Evolutionary conservation across 2,113 vertebrate species (phyloP).

Genomic region (Catharus fuscescens): DNA sequence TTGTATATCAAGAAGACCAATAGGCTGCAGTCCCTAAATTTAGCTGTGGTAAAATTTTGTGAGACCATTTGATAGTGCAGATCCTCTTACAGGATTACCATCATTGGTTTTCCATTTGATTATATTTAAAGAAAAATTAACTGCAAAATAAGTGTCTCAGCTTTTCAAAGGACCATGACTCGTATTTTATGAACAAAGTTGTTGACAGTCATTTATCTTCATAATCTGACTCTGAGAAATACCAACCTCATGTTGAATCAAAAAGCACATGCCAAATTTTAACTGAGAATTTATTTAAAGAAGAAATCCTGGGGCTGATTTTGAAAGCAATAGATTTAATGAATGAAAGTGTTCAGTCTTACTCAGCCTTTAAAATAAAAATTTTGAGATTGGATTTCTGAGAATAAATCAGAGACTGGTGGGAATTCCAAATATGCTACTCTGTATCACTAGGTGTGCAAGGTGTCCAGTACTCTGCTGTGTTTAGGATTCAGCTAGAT

Average conservation of each 20-base stretch:
- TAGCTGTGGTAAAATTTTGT: neutral
- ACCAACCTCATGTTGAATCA: neutral
- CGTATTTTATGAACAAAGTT: neutral
- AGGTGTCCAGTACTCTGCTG: neutral
- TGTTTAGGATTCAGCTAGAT: neutral
- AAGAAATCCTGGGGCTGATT: neutral
- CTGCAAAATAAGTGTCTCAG: neutral
- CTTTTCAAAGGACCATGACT: conserved; percentile 3
- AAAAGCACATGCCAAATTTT: neutral
- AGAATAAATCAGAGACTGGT: neutral
- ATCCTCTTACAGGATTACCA: neutral
- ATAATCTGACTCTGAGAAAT: neutral
- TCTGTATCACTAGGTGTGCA: neutral
- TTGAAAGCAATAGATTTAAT: neutral
- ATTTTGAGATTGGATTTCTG: neutral
- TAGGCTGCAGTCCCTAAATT: conserved; percentile 3
- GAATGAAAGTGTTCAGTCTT: neutral
- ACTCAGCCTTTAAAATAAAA: neutral
- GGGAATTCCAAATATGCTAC: neutral
- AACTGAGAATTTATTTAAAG: neutral
- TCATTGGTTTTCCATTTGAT: neutral
- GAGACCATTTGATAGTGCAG: neutral
- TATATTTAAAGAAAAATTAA: conserved; percentile 48
- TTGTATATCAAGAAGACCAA: neutral
- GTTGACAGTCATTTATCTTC: neutral